These are phyloP conservation scores for Acanthosepion pharaonis DNA, from an alignment of 2,888 invertebrate genomes.

Conservation along the genomic window DNA sequence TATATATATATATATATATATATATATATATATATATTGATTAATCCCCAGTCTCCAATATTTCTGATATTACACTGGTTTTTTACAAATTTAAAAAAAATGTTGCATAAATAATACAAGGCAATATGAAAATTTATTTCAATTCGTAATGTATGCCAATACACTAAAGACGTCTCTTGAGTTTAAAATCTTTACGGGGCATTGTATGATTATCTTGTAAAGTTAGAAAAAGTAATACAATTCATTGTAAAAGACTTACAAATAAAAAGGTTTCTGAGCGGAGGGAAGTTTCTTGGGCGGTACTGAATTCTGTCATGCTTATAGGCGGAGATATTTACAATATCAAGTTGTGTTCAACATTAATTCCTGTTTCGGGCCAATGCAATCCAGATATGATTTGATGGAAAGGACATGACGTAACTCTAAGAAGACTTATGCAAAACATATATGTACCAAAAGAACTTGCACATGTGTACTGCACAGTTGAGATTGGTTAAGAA, in stretches of 20 bases:
- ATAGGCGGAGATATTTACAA: background rate
- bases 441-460: background rate
- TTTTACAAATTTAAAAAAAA: background rate
- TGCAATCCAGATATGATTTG: background rate
- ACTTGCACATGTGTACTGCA: no score
- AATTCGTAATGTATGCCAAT: background rate
- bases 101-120: background rate
- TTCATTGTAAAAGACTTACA: background rate
- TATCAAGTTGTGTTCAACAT: no score
- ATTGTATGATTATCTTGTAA: background rate
- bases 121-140: background rate
- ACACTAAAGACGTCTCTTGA: background rate
- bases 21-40: background rate
- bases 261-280: background rate
- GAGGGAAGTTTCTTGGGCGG: background rate
- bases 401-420: background rate
- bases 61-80: background rate
- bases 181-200: background rate
- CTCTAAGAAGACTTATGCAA: background rate
- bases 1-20: conserved; percentile 16
- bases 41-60: background rate
- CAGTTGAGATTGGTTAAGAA: no score
- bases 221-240: background rate
- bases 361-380: background rate
- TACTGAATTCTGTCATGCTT: background rate